Base-by-base conservation (phyloP, 2,797 vertebrate species). In the Tapirus indicus region DNA sequence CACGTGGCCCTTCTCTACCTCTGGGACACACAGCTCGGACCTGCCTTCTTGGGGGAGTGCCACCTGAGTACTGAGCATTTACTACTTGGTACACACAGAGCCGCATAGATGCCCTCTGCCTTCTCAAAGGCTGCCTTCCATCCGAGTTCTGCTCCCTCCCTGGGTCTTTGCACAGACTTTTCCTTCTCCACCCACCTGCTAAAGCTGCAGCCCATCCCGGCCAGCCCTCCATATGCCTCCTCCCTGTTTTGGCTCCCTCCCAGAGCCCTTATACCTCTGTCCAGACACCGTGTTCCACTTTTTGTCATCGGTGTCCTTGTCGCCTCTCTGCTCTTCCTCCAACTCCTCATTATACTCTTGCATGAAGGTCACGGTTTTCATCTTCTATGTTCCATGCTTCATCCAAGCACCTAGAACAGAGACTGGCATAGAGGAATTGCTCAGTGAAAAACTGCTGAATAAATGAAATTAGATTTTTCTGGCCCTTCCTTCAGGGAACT, bases 1-100 rank as follows among this genome's bases (percentile, higher is more conserved):
- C 0, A 12, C 6, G 0, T 4, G 38, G 35, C 0, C 0, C 25
- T 7, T 49, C 60, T 12, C 27, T 23, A 21, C 7, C 52, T n/a
- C 14, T 0, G 3, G 64, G 23, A 13, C 3, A 13, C 3, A 1
- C 62, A 2, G 16, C 23, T 68, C 32, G 7, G 56, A 9, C 27
- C 85, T 41, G 32, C 58, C 80, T 13, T 7, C 38, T 3, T 0
- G 0, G 78, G 2, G 38, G 3, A 1, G 56, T 12, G 72, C 38
- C 1, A 0, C 16, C 91, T 3, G 64, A 38, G 16, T 25, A 1
- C n/a, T 0, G 23, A 27, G 6, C 2, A 1, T 5, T 7, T 17
- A 4, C 64, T 7, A 1, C 41, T 13, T 0, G 9, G 35, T 11
- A 14, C 38, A 4, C 52, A 5, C 1, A 47, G 2, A 20, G 74